Base-by-base conservation (phyloP, 2,888 invertebrate species). In the Halictus ligatus region DNA sequence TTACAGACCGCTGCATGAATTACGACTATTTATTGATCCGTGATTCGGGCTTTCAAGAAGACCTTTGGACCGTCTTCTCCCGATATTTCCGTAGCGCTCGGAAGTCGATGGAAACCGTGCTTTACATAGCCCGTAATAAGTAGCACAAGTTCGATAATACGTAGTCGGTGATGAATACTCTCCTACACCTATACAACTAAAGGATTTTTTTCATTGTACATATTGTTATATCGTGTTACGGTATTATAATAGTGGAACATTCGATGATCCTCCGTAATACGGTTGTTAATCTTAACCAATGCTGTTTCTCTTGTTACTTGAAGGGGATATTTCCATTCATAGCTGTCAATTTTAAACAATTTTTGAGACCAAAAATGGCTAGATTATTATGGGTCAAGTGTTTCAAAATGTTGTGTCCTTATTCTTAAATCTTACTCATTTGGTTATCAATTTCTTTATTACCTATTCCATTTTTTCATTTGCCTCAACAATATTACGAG, bases 1-100 rank as follows among this genome's bases (percentile, higher is more conserved):
- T 72, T 25, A 29, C 50, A 25, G 69, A 58, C 48, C 60, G 60
- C 83, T 78, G 50, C 69, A 77, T 78, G 78, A 64, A 72, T 79
- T 25, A 48, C 58, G 54, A 75, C 81, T 83, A 80, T 84, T 83
- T 89, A 89, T 89, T 90, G 89, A 89, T 89, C 82, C 80, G 79
- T 60, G 75, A 88, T 88, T 82, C 84, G 73, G 40, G 40, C 73
- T 83, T 77, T 83, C 72, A 25, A 74, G 83, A 83, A 74, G 54
- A 40, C 60, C 43, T 83, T 73, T 67, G 73, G 82, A 74, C 81
- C 76, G 64, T 75, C 43, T 54, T 48, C 72, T 48, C 60, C 12
- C 60, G 58, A 79, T 79, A 43, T 58, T 46, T 71, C 48, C 35
- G 50, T 73, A 73, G 64, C 54, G 50, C 60, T 81, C 40, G 72